Evolutionary conservation across 2,888 invertebrate species (phyloP), one percentile per base, ranked within the genome.

Genomic region (Drosophila fulvimacula): DNA sequence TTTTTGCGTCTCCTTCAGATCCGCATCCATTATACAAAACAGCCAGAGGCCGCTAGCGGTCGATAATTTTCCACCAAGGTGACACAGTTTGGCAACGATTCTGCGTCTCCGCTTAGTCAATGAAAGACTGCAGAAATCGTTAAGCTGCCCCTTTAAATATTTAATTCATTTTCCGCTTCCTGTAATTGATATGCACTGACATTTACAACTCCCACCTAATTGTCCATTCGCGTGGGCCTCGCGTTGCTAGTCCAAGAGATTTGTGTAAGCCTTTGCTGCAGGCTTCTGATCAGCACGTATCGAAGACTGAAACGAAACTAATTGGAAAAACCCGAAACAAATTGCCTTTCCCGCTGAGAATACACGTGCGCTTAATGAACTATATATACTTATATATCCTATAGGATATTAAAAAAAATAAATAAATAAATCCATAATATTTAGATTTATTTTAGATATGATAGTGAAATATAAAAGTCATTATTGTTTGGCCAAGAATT

Each of bases 91-190:
- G 46, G 30, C 15, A 49, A 32, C 48, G 34, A 5, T 52, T 21
- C 19, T 56, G 48, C 48, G 30, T 5, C 27, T 46, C 52, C 15
- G 42, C 27, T 46, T 52, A 34, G 48, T 72, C 69, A 84, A 79
- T 84, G 77, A 60, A 74, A 53, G 46, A 59, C 32, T 61, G 61
- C 51, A 58, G 41, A 72, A 62, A 64, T 74, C 38, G 42, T n/a
- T 32, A 56, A 69, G 72, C 48, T 63, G 41, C 61, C 41, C 21
- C 52, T 79, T 86, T 63, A 71, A 71, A 79, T 74, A 62, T 77
- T 82, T 74, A 81, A 83, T 86, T 82, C 67, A 78, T 76, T 86
- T 80, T 58, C 71, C 69, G 72, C 63, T 83, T 86, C 82, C 82
- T 80, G 82, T 68, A 57, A 65, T 87, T 84, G 64, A 60, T 46